Percentiles rank a stretch among this genome's conserved stretches.
These are phyloP conservation scores for Lacanobia wlatinum DNA, from an alignment of 2,888 invertebrate genomes.

Conservation along the genomic window DNA sequence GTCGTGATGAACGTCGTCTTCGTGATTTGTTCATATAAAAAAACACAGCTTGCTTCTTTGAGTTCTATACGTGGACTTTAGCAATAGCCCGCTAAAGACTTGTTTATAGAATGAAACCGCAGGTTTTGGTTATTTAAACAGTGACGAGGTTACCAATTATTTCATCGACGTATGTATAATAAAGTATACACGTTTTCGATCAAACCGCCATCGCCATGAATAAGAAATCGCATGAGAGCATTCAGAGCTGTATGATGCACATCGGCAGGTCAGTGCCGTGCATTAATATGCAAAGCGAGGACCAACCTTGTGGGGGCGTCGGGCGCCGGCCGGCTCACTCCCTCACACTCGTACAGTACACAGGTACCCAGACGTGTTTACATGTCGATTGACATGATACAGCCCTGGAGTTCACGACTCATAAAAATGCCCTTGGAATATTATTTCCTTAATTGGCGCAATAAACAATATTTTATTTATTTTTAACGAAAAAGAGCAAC, in stretches of 20 bases:
- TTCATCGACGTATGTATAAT: neutral
- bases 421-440: slow-evolving; percentile 38
- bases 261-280: slow-evolving; percentile 21
- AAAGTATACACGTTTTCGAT: slow-evolving; percentile 9
- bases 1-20: neutral
- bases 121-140: neutral
- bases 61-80: neutral
- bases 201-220: neutral
- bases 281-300: slow-evolving; percentile 19
- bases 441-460: slow-evolving; percentile 12
- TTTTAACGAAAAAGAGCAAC: neutral
- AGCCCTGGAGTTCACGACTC: slow-evolving; percentile 14
- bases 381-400: slow-evolving; percentile 25
- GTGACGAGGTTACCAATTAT: neutral
- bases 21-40: slow-evolving; percentile 7
- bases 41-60: neutral
- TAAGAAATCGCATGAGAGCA: neutral
- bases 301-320: slow-evolving; percentile 13
- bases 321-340: slow-evolving; percentile 5
- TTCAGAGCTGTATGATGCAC: neutral
- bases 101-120: neutral
- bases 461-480: neutral
- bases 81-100: neutral
- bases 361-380: slow-evolving; percentile 12
- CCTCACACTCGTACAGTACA: neutral